Evolutionary conservation across 1,140 invertebrate genomes (phyloP).

Genomic region (Spodoptera litura): DNA sequence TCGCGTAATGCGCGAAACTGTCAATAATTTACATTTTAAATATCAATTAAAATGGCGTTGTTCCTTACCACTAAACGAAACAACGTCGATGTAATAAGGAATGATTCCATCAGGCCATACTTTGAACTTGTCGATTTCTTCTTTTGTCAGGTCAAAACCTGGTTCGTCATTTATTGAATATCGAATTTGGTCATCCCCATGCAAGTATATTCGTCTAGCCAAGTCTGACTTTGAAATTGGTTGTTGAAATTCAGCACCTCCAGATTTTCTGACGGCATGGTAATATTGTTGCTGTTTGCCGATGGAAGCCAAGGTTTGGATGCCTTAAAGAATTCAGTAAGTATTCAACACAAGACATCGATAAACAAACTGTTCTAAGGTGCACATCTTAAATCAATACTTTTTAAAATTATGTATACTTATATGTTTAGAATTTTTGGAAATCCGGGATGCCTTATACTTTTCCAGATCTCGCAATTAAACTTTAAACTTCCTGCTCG

Average conservation of each 20-base stretch:
- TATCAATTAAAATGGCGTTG: too few species aligned
- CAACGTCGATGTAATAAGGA: conserved; percentile 72
- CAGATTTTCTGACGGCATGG: background rate
- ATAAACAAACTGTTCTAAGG: too few species aligned
- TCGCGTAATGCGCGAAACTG: too few species aligned
- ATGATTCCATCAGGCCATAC: conserved; percentile 69
- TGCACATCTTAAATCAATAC: too few species aligned
- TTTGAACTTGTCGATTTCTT: conserved; percentile 67
- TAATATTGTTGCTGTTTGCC: conserved; percentile 4
- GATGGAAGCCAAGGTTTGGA: background rate
- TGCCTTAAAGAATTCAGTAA: background rate
- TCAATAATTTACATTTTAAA: too few species aligned
- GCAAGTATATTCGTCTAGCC: background rate
- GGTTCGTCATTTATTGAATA: conserved; percentile 37
- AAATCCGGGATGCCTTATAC: too few species aligned
- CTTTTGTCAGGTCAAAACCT: conserved; percentile 62
- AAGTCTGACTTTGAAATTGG: background rate
- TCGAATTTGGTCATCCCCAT: background rate
- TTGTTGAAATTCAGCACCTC: background rate
- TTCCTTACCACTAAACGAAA: conserved; percentile 66
- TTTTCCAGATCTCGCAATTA: too few species aligned
- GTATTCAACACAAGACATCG: too few species aligned
- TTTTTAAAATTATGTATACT: too few species aligned
- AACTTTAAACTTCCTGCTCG: background rate
- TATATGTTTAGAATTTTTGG: too few species aligned